A percentile compares a stretch with the other conserved stretches of the same genome.
Conservation (phyloP, 2,888 invertebrate species). For the Sphinx pinastri region DNA sequence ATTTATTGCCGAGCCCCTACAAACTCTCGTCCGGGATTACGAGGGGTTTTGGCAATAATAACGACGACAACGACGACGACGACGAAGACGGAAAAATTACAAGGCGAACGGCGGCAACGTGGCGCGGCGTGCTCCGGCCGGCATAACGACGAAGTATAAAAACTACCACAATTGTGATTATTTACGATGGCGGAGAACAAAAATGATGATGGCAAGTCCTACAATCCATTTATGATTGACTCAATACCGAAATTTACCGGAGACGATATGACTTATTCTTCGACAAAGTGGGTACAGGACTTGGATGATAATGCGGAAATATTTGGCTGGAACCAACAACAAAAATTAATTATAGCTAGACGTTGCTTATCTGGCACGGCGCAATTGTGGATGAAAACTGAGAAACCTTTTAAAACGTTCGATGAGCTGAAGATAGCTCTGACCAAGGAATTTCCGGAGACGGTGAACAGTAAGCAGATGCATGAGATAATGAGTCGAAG, state of each 20-base stretch:
- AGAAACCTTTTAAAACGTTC: no score
- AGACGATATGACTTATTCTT: background rate
- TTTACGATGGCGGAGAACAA: no score
- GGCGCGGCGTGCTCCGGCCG: no score
- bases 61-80: no score
- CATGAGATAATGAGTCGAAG: conserved; percentile 38
- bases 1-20: no score
- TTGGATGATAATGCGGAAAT: conserved; percentile 41
- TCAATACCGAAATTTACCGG: background rate
- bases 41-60: no score
- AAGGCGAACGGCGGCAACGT: no score
- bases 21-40: no score
- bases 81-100: no score
- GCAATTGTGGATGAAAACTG: conserved; percentile 35
- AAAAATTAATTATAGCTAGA: conserved; percentile 38
- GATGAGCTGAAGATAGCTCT: conserved; percentile 36
- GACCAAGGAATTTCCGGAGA: conserved; percentile 36
- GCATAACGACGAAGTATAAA: no score
- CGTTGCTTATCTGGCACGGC: conserved; percentile 35
- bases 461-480: conserved; percentile 32
- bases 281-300: conserved; percentile 35
- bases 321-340: conserved; percentile 35
- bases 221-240: background rate
- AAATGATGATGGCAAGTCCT: no score
- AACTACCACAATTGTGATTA: no score